Percentiles rank a stretch among this genome's conserved stretches.
phyloP scores from a whole-genome alignment of 2,113 vertebrate genomes.

The Triplophysa dalaica region DNA sequence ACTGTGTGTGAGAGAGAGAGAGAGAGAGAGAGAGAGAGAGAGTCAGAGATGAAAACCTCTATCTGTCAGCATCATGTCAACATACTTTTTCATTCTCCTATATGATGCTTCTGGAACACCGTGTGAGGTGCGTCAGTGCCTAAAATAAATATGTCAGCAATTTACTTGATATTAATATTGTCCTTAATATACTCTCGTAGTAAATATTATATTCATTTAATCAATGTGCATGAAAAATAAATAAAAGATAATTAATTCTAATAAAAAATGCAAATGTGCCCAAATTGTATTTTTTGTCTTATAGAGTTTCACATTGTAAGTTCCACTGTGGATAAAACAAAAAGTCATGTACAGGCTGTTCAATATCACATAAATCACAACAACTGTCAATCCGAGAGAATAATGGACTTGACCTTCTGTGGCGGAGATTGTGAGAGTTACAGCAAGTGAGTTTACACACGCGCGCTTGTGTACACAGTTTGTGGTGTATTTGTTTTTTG shows the following conservation, averaged over 20 bases:
- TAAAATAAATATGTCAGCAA: not conserved
- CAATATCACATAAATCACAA: constrained; percentile 23
- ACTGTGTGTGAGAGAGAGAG: too few relatives aligned
- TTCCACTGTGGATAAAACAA: too few relatives aligned
- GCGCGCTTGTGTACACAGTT: not conserved
- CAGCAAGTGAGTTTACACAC: constrained; percentile 75
- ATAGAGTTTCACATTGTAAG: too few relatives aligned
- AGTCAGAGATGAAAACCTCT: not conserved
- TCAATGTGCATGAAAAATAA: too few relatives aligned
- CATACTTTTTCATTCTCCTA: not conserved
- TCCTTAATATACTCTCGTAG: too few relatives aligned
- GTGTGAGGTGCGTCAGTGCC: constrained; percentile 47
- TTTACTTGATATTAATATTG: not conserved
- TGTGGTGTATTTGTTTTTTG: too few relatives aligned
- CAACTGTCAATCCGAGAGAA: constrained; percentile 70
- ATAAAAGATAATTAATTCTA: too few relatives aligned
- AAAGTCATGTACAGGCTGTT: constrained; percentile 35
- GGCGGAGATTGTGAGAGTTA: constrained; percentile 84
- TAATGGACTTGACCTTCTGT: constrained; percentile 79
- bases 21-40: not conserved
- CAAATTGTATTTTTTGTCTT: not conserved
- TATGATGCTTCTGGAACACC: constrained; percentile 50
- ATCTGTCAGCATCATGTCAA: not conserved
- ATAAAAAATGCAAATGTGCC: too few relatives aligned
- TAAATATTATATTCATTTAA: too few relatives aligned